Evolutionary conservation across 2,797 vertebrate genomes (phyloP).

Genomic region (Macroramphosus scolopax): DNA sequence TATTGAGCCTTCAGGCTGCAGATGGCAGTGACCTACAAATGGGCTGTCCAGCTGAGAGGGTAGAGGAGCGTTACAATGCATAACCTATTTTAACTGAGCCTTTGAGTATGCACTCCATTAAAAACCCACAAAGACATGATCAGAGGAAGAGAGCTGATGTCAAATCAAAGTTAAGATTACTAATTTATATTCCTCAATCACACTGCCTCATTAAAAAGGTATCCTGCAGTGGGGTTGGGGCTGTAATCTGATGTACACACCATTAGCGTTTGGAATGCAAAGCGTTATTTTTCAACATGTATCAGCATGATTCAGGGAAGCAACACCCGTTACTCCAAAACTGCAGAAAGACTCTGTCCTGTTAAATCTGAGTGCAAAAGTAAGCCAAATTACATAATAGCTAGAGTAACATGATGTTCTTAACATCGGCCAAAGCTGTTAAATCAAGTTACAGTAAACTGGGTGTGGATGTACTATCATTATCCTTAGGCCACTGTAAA

Average conservation of each 20-base stretch:
- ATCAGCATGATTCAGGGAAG: constrained; percentile 31
- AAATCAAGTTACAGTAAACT: background rate
- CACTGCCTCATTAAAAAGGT: background rate
- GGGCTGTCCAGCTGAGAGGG: constrained; percentile 29
- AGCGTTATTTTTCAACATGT: constrained; percentile 47
- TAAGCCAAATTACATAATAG: too few relatives aligned
- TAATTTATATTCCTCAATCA: background rate
- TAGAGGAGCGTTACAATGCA: constrained; percentile 24
- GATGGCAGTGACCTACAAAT: constrained; percentile 58
- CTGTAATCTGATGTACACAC: background rate
- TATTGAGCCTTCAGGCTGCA: constrained; percentile 36
- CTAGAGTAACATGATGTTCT: too few relatives aligned
- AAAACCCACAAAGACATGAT: background rate
- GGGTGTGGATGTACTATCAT: constrained; percentile 45
- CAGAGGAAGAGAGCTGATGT: background rate
- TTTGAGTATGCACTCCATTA: constrained; percentile 16
- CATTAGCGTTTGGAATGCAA: constrained; percentile 47
- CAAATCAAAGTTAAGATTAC: background rate
- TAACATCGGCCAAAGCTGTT: too few relatives aligned
- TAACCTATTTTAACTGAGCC: constrained; percentile 34
- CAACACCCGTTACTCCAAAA: constrained; percentile 1
- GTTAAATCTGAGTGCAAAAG: background rate
- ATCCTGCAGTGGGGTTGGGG: background rate
- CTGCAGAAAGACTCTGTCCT: background rate
- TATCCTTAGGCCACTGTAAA: constrained; percentile 24